These are phyloP conservation scores for Salvelinus namaycush DNA, from an alignment of 2,113 vertebrate species.

Conservation along the genomic window DNA sequence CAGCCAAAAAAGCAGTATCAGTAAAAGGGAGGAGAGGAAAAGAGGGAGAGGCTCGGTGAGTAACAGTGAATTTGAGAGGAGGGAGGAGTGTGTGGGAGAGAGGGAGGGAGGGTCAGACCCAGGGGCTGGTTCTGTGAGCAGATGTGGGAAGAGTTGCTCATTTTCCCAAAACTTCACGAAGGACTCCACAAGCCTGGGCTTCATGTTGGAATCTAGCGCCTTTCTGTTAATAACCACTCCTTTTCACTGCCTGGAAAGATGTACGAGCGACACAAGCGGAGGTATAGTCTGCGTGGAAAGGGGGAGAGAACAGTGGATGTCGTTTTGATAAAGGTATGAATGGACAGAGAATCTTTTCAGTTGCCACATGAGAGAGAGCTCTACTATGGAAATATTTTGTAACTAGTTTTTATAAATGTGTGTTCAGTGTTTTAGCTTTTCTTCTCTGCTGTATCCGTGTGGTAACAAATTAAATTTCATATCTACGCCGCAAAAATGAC, in stretches of 20 bases:
- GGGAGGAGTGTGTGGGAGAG: conserved; percentile 26
- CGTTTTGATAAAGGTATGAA: conserved; percentile 85
- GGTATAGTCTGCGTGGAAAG: conserved; percentile 87
- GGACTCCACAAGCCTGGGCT: conserved; percentile 24
- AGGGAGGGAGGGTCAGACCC: conserved; percentile 29
- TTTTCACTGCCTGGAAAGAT: conserved; percentile 58
- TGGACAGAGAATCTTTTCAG: not conserved
- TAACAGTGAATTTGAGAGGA: conserved; percentile 15
- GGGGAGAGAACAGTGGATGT: conserved; percentile 85
- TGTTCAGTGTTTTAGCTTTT: not conserved
- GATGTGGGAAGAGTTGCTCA: conserved; percentile 49
- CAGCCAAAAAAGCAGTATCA: not conserved
- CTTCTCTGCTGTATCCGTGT: not conserved
- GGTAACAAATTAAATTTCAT: not conserved
- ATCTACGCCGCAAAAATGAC: not conserved
- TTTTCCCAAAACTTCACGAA: conserved; percentile 43
- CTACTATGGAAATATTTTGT: not conserved
- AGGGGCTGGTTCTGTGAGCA: conserved; percentile 34
- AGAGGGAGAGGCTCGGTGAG: conserved; percentile 1
- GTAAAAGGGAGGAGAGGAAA: not conserved
- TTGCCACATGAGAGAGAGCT: not conserved
- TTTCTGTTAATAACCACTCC: not conserved
- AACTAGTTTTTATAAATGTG: not conserved
- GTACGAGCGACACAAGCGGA: conserved; percentile 88
- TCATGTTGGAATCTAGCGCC: conserved; percentile 54